A percentile compares a stretch with the other conserved stretches of the same genome.
Conservation (phyloP, 1,140 invertebrate genomes). For the Eriosoma lanigerum region DNA sequence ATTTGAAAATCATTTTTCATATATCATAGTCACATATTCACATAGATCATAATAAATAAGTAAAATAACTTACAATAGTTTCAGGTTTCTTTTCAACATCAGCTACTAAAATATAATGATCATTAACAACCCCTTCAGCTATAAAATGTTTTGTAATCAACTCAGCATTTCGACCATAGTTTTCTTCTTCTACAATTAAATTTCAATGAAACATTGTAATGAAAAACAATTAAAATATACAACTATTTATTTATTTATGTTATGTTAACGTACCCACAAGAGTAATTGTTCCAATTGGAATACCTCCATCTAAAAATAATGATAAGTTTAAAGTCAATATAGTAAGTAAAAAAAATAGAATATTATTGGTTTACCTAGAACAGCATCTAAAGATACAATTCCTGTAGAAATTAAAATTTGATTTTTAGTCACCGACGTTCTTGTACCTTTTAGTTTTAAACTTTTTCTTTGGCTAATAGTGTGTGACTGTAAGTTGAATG, state of each 20-base stretch:
- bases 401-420: constrained; percentile 42
- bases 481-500: constrained; percentile 4
- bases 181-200: constrained; percentile 32
- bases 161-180: constrained; percentile 28
- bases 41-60: neutral
- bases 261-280: constrained; percentile 2
- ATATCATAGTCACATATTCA: no score
- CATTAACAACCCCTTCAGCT: constrained; percentile 16
- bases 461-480: constrained; percentile 47
- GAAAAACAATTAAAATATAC: neutral
- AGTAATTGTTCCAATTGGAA: constrained; percentile 28
- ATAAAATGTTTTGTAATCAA: constrained; percentile 43
- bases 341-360: neutral
- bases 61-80: constrained; percentile 27
- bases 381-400: neutral
- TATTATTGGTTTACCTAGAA: constrained; percentile 23
- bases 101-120: constrained; percentile 33
- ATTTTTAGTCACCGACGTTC: constrained; percentile 38
- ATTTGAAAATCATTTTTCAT: neutral
- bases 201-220: neutral
- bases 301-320: constrained; percentile 34
- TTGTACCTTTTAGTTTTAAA: constrained; percentile 43
- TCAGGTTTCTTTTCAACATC: constrained; percentile 13
- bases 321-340: neutral
- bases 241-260: no score